A percentile compares a stretch with the other conserved stretches of the same genome.
Conservation (phyloP, 1,140 invertebrate genomes). For the Zaprionus lachaisei region DNA sequence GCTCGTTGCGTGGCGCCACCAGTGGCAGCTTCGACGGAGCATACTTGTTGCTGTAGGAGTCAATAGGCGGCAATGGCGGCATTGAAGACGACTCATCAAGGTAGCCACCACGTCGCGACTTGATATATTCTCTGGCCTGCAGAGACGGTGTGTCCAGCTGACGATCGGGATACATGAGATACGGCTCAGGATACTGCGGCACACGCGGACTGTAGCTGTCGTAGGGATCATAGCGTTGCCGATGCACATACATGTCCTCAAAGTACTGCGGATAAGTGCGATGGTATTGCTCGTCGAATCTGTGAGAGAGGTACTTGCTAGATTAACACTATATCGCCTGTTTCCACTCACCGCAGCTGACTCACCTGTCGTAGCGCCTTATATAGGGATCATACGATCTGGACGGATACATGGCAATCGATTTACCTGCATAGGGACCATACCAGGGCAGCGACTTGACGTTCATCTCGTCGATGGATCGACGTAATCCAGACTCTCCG, state of each 20-base stretch:
- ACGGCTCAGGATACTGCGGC: slow-evolving; percentile 78
- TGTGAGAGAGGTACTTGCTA: not conserved
- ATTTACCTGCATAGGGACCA: slow-evolving; percentile 45
- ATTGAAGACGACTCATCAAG: slow-evolving; percentile 44
- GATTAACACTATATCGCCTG: too few relatives aligned
- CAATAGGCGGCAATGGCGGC: slow-evolving; percentile 16
- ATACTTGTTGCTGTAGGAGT: slow-evolving; percentile 62
- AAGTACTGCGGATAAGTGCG: slow-evolving; percentile 76
- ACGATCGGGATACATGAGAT: slow-evolving; percentile 79
- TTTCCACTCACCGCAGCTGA: too few relatives aligned
- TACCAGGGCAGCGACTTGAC: slow-evolving; percentile 57
- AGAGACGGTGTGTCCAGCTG: slow-evolving; percentile 67
- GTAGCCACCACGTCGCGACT: slow-evolving; percentile 62
- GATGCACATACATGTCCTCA: slow-evolving; percentile 79
- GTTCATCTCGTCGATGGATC: slow-evolving; percentile 18
- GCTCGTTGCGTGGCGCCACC: slow-evolving; percentile 60
- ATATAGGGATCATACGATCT: slow-evolving; percentile 81
- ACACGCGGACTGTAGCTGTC: slow-evolving; percentile 80
- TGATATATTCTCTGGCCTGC: slow-evolving; percentile 59
- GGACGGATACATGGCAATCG: slow-evolving; percentile 67
- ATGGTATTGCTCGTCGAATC: slow-evolving; percentile 78
- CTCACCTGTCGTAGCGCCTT: slow-evolving; percentile 77
- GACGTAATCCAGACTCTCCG: slow-evolving; percentile 25
- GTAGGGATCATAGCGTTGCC: slow-evolving; percentile 75
- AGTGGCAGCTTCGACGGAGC: slow-evolving; percentile 49